Percentiles rank a stretch among this genome's conserved stretches.
These are phyloP conservation scores for Etheostoma spectabile DNA, from an alignment of 2,113 vertebrate genomes.

Conservation along the genomic window DNA sequence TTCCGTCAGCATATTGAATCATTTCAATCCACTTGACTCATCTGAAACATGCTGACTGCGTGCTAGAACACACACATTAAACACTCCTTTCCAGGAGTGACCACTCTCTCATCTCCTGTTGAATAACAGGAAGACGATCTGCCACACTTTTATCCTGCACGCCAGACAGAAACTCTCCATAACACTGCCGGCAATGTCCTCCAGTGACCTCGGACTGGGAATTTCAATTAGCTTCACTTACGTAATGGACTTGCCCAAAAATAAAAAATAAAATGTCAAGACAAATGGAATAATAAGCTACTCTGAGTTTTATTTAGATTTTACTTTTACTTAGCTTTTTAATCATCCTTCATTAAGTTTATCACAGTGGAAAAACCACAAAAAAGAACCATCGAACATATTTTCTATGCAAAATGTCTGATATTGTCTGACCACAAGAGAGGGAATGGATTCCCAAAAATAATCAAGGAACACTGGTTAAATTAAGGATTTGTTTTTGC, in stretches of 20 bases:
- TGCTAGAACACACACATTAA: constrained; percentile 1
- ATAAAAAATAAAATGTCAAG: neutral
- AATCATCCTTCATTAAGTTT: neutral
- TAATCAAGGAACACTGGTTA: too few relatives aligned
- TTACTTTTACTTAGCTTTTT: neutral
- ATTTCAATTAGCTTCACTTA: constrained; percentile 58
- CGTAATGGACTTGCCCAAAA: neutral
- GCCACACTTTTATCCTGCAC: constrained; percentile 62
- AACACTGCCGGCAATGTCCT: constrained; percentile 29
- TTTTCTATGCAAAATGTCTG: neutral
- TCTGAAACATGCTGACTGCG: neutral
- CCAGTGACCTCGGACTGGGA: constrained; percentile 53
- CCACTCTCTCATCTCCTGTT: constrained; percentile 29
- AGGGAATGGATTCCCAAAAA: neutral
- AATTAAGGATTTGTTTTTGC: neutral
- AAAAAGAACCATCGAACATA: too few relatives aligned
- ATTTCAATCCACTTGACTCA: neutral
- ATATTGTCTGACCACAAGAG: too few relatives aligned
- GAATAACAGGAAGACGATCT: constrained; percentile 78
- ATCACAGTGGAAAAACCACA: neutral
- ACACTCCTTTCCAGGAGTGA: constrained; percentile 18
- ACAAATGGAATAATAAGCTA: constrained; percentile 9
- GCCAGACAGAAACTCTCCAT: constrained; percentile 35
- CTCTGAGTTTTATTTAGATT: neutral
- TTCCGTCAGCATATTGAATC: constrained; percentile 3